phyloP scores from a whole-genome alignment of 2,888 invertebrate species.

The Dilophus febrilis region DNA sequence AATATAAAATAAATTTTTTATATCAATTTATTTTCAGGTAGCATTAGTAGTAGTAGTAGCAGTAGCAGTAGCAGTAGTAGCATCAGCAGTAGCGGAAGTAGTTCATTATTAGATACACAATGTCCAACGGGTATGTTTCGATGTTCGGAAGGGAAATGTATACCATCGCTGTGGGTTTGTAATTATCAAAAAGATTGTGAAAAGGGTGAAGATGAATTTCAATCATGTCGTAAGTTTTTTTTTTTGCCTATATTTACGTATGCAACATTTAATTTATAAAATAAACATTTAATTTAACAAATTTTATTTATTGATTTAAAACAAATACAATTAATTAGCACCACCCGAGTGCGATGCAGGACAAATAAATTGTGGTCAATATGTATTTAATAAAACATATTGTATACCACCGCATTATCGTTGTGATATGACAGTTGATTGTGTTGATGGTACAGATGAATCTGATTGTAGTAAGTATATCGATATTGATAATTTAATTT shows the following conservation, averaged over 20 bases:
- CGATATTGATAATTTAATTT: background rate
- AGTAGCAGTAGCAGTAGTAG: too few relatives aligned
- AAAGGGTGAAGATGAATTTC: constrained; percentile 79
- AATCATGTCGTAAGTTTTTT: constrained; percentile 69
- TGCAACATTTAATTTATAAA: background rate
- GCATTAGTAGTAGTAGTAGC: too few relatives aligned
- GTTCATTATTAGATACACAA: constrained; percentile 26
- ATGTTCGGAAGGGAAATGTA: constrained; percentile 76
- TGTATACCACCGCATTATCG: constrained; percentile 85
- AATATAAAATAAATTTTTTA: too few relatives aligned
- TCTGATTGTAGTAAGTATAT: constrained; percentile 92
- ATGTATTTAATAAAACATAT: constrained; percentile 89
- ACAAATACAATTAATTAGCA: constrained; percentile 38
- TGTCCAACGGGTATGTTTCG: constrained; percentile 65
- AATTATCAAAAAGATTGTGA: constrained; percentile 91
- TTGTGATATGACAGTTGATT: constrained; percentile 90
- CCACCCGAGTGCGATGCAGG: constrained; percentile 88
- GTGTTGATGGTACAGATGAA: constrained; percentile 90
- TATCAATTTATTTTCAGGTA: too few relatives aligned
- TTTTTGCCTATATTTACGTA: background rate
- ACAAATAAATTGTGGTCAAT: constrained; percentile 82
- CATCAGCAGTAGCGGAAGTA: too few relatives aligned
- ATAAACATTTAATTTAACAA: background rate
- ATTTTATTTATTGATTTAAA: constrained; percentile 8
- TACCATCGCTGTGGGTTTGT: constrained; percentile 72